Base-by-base conservation (phyloP, 2,888 invertebrate species). In the Cephus pygmeus region DNA sequence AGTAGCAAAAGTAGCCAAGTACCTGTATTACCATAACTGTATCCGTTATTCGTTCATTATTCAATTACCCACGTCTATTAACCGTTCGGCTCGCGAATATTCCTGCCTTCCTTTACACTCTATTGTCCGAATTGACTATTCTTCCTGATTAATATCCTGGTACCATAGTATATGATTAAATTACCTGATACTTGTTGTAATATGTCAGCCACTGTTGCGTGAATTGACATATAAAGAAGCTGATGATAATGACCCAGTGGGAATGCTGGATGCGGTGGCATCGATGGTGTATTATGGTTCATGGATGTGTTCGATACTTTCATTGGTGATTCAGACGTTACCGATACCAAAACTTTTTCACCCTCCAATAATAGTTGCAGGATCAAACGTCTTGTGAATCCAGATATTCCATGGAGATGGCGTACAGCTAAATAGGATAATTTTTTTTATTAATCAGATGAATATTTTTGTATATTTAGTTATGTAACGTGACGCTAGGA, bases 381-480 rank as follows among this genome's bases (percentile, higher is more conserved):
- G 83, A 98, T 95, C 79, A 98, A 92, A 76, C 98, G 94, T 36
- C 98, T 94, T 69, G 97, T 96, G 92, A 98, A 98, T 11, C 98
- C 97, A 0, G 97, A 96, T 88, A 98, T 96, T 15, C 95, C 95
- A 73, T 92, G 92, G 2, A 92, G 89, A 82, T 92, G 92, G 81
- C 90, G 87, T 1, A 91, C 88, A 84, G 91, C 92, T 92, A 79
- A 31, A 83, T 79, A 75, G 11, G 77, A 77, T 15, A 12, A 34
- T 74, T 73, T 69, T 34, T 75, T 75, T 4, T 0, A 69, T 30
- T 69, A 33, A 33, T 12, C 15, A 73, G 56, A 68, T 34, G 69
- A 33, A 34, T 15, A 73, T 36, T 79, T 31, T 30, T 15, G 36
- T 11, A 56, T 12, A 12, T 23, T 40, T 11, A 12, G 69, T 34